phyloP scores from a whole-genome alignment of 2,888 invertebrate species.

The Callosobruchus maculatus region DNA sequence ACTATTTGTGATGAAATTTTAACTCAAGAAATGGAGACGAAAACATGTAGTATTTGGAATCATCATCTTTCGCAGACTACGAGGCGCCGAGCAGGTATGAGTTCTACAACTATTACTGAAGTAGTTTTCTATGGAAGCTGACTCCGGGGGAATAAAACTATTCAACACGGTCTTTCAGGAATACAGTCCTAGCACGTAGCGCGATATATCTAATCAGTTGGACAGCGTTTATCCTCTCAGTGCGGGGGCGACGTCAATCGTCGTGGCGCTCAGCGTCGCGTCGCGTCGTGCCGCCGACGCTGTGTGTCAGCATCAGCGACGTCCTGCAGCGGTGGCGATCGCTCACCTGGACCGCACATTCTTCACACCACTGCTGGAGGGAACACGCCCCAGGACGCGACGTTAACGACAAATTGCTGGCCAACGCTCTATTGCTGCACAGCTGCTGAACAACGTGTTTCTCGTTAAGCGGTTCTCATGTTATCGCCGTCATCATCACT shows the following conservation, averaged over 20 bases:
- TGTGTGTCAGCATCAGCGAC: background rate
- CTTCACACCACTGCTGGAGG: background rate
- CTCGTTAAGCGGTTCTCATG: background rate
- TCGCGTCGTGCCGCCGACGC: background rate
- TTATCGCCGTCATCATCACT: too few relatives aligned
- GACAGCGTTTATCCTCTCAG: too few relatives aligned
- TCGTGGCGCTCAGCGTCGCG: background rate
- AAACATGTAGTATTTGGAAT: too few relatives aligned
- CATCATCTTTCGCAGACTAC: too few relatives aligned
- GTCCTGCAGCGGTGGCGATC: background rate
- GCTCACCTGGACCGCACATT: background rate
- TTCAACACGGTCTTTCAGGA: background rate
- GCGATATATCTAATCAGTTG: background rate
- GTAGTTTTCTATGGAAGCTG: too few relatives aligned
- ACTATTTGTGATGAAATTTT: too few relatives aligned
- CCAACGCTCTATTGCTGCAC: background rate
- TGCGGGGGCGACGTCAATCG: background rate
- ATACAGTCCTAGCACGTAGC: background rate
- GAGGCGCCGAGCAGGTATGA: too few relatives aligned
- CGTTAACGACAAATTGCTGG: background rate
- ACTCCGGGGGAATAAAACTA: background rate
- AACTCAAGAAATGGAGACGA: too few relatives aligned
- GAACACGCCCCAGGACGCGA: background rate
- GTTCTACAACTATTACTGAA: too few relatives aligned
- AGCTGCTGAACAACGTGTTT: background rate